phyloP scores from a whole-genome alignment of 1,140 invertebrate genomes.

The Elymnias hypermnestra region DNA sequence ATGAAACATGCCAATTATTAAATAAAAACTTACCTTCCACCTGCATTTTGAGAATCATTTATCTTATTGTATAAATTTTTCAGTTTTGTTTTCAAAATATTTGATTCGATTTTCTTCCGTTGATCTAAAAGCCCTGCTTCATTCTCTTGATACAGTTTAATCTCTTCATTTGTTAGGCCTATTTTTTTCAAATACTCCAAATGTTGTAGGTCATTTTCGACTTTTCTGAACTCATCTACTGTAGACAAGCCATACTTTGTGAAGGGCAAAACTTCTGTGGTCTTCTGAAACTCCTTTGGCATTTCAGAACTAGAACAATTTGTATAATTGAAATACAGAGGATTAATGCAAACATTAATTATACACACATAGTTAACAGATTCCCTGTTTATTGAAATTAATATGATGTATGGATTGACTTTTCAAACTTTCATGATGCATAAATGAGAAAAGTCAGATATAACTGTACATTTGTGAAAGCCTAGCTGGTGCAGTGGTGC shows the following conservation, averaged over 20 bases:
- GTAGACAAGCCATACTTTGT: constrained; percentile 57
- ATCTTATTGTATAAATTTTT: constrained; percentile 53
- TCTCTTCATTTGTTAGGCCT: constrained; percentile 53
- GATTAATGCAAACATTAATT: no score
- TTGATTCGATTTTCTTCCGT: constrained; percentile 47
- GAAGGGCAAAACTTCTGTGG: constrained; percentile 58
- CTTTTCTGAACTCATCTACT: constrained; percentile 45
- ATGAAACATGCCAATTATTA: not conserved
- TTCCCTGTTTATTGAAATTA: no score
- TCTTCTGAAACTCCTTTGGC: constrained; percentile 61
- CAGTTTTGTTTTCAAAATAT: constrained; percentile 39
- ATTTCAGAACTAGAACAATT: constrained; percentile 44
- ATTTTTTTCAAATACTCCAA: constrained; percentile 56
- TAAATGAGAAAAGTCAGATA: no score
- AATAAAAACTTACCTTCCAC: constrained; percentile 29
- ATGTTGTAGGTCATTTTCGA: constrained; percentile 48
- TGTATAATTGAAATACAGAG: no score
- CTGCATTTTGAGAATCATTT: constrained; percentile 34
- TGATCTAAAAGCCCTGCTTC: constrained; percentile 47
- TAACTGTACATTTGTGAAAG: no score
- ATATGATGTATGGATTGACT: no score
- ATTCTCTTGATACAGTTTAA: constrained; percentile 59
- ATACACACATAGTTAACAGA: no score
- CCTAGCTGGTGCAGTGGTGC: no score
- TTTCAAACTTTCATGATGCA: no score